Conservation (phyloP, 2,113 vertebrate species). For the Choloepus hoffmanni region DNA sequence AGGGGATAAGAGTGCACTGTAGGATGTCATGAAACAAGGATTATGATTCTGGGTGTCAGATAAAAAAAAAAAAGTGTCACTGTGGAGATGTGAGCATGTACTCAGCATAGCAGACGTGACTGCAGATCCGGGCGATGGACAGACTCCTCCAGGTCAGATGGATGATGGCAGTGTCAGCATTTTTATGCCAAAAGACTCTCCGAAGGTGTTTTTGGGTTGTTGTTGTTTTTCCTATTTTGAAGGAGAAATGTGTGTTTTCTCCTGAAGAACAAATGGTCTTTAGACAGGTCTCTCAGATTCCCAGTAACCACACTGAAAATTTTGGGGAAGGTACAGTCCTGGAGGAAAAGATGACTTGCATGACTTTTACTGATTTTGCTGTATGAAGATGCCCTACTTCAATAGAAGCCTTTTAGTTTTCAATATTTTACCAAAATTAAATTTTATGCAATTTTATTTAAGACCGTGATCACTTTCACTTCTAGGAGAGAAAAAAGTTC, state of each 20-base stretch:
- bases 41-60: background rate
- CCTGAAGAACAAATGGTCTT: constrained; percentile 4
- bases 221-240: background rate
- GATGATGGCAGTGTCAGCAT: background rate
- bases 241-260: constrained; percentile 37
- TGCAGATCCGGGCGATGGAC: background rate
- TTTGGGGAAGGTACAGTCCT: background rate
- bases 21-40: background rate
- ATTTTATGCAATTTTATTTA: background rate
- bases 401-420: background rate
- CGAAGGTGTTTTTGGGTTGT: background rate
- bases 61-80: background rate
- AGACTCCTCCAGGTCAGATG: background rate
- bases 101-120: background rate
- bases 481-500: constrained; percentile 92
- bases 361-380: background rate
- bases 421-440: constrained; percentile 45
- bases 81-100: background rate
- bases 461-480: background rate
- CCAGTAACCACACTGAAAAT: background rate
- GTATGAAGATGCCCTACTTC: background rate
- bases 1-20: background rate
- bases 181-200: constrained; percentile 48
- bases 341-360: background rate
- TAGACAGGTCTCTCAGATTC: background rate